These are phyloP conservation scores for Bellardia pandia DNA, from an alignment of 2,888 invertebrate genomes.

Conservation along the genomic window DNA sequence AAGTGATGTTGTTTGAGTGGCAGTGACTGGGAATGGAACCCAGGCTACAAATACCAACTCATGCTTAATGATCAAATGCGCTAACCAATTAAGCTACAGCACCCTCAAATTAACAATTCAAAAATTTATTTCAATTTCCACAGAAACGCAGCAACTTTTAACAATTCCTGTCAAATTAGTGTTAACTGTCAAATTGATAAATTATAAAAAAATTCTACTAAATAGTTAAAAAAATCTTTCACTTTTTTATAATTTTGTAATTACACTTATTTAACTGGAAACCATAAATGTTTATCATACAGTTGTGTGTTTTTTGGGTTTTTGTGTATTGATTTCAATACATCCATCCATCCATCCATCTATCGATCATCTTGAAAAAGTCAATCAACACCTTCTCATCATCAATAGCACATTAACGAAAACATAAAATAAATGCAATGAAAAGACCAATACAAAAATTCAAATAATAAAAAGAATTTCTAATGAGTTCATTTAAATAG, in stretches of 20 bases:
- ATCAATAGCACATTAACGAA: slow-evolving; percentile 37
- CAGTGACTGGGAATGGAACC: no score
- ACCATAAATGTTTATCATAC: neutral
- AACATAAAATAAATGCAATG: slow-evolving; percentile 31
- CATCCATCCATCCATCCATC: slow-evolving; percentile 2
- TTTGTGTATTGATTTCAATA: neutral
- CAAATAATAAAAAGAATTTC: slow-evolving; percentile 25
- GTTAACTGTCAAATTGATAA: no score
- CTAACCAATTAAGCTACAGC: no score
- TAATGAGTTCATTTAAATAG: slow-evolving; percentile 12
- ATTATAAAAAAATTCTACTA: no score
- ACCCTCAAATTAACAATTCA: no score
- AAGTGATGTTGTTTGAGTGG: no score
- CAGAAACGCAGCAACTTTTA: no score
- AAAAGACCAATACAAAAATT: neutral
- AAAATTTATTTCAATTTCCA: no score
- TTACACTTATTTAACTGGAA: neutral
- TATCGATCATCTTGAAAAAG: slow-evolving; percentile 51
- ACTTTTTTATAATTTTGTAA: neutral
- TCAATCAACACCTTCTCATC: slow-evolving; percentile 49
- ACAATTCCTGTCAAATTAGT: no score
- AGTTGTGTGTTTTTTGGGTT: neutral
- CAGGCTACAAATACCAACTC: no score
- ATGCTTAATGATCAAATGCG: no score
- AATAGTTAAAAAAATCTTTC: no score